Percentiles rank a stretch among this genome's conserved stretches.
These are phyloP conservation scores for Orchesella flavescens DNA, from an alignment of 2,888 invertebrate species.

Conservation along the genomic window DNA sequence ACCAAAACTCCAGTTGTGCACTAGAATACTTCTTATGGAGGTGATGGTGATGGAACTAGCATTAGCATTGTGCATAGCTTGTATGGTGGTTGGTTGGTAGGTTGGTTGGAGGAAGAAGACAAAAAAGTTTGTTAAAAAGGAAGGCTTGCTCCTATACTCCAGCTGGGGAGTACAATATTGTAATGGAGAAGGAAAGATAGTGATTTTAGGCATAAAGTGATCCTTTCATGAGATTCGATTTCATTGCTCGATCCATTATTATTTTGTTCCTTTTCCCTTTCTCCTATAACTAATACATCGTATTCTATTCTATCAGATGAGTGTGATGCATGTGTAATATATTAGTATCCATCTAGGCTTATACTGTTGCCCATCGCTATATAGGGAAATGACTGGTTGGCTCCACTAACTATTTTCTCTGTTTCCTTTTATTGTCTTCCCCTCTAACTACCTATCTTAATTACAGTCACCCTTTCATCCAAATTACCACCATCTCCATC, in stretches of 20 bases:
- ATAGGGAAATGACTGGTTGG: constrained; percentile 37
- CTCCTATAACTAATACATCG: background rate
- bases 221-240: constrained; percentile 49
- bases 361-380: background rate
- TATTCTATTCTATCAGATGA: background rate
- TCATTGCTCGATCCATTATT: constrained; percentile 41
- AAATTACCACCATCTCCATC: constrained; percentile 53
- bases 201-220: constrained; percentile 31
- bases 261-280: constrained; percentile 23
- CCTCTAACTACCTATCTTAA: constrained; percentile 68
- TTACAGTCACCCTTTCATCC: constrained; percentile 68
- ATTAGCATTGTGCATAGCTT: no score
- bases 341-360: background rate
- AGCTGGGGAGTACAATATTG: constrained; percentile 8
- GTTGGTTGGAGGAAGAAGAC: no score
- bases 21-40: background rate
- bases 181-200: constrained; percentile 29
- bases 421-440: constrained; percentile 23
- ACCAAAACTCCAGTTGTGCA: constrained; percentile 9
- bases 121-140: background rate
- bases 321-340: background rate
- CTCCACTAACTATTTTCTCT: constrained; percentile 14
- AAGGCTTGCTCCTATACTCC: background rate
- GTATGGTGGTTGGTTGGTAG: no score
- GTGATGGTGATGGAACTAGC: background rate